These are phyloP conservation scores for Athalia rosae DNA, from an alignment of 2,888 invertebrate species.

Conservation along the genomic window DNA sequence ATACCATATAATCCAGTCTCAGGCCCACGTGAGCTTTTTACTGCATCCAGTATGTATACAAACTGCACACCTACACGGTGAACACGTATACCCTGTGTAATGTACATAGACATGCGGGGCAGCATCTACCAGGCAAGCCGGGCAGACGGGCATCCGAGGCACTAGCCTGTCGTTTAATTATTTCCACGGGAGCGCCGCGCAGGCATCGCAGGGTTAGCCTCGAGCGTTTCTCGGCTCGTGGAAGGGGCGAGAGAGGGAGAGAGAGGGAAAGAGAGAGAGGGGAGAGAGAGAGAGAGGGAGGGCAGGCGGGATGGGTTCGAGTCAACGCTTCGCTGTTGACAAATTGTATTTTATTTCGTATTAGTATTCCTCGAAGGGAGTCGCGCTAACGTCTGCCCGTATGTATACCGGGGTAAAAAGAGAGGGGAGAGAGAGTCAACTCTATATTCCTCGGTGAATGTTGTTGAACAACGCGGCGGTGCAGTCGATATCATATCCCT, in stretches of 20 bases:
- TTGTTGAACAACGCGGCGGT: slow-evolving; percentile 11
- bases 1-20: slow-evolving; percentile 63
- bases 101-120: too few species aligned
- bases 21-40: slow-evolving; percentile 50
- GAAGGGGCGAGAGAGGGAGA: not conserved
- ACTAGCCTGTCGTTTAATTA: slow-evolving; percentile 57
- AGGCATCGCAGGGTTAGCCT: slow-evolving; percentile 38
- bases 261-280: not conserved
- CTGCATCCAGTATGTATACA: not conserved
- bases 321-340: slow-evolving; percentile 45
- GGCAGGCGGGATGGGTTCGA: slow-evolving; percentile 13
- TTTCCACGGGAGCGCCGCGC: slow-evolving; percentile 53
- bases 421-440: not conserved
- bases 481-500: slow-evolving; percentile 15
- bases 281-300: not conserved
- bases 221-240: slow-evolving; percentile 19
- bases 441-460: slow-evolving; percentile 1
- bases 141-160: slow-evolving; percentile 33
- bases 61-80: not conserved
- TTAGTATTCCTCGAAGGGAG: slow-evolving; percentile 41
- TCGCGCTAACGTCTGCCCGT: slow-evolving; percentile 37
- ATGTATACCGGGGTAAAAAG: slow-evolving; percentile 14
- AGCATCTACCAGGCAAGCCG: not conserved
- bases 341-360: slow-evolving; percentile 46
- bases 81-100: not conserved